Evolutionary conservation across 2,888 invertebrate species (phyloP).

Genomic region (Campopleginae sp.): DNA sequence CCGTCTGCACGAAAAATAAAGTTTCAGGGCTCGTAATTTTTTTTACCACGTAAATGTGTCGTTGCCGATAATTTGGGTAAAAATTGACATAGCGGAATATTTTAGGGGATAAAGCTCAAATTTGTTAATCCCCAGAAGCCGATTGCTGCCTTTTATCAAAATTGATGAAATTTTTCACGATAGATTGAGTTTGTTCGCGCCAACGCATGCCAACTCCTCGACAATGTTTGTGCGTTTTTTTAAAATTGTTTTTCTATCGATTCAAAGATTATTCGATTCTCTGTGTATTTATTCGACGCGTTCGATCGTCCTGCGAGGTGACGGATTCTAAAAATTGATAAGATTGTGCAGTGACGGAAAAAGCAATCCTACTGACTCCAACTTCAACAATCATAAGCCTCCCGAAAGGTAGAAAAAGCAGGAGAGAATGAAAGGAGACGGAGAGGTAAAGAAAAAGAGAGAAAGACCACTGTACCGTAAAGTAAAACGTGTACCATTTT

Average conservation of each 20-base stretch:
- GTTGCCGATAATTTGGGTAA: neutral
- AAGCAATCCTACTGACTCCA: constrained; percentile 44
- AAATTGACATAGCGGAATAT: neutral
- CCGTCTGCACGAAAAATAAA: neutral
- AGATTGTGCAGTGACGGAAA: constrained; percentile 30
- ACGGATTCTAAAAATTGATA: constrained; percentile 33
- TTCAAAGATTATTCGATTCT: constrained; percentile 15
- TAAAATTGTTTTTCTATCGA: constrained; percentile 12
- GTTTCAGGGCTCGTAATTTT: neutral
- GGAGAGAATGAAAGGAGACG: neutral
- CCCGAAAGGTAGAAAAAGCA: neutral
- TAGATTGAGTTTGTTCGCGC: constrained; percentile 22
- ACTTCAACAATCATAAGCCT: constrained; percentile 37
- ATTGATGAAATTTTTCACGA: constrained; percentile 7
- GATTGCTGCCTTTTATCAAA: neutral
- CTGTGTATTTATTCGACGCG: neutral
- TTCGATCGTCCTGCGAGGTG: neutral
- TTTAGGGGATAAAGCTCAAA: neutral
- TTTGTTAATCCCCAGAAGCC: neutral
- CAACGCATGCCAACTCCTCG: neutral
- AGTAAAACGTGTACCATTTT: constrained; percentile 24
- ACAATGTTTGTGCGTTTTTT: constrained; percentile 24
- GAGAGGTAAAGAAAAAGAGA: constrained; percentile 5
- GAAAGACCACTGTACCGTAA: neutral
- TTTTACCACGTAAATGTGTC: neutral